A percentile compares a stretch with the other conserved stretches of the same genome.
Conservation (phyloP, 2,113 vertebrate species). For the Phrynocephalus versicolor region DNA sequence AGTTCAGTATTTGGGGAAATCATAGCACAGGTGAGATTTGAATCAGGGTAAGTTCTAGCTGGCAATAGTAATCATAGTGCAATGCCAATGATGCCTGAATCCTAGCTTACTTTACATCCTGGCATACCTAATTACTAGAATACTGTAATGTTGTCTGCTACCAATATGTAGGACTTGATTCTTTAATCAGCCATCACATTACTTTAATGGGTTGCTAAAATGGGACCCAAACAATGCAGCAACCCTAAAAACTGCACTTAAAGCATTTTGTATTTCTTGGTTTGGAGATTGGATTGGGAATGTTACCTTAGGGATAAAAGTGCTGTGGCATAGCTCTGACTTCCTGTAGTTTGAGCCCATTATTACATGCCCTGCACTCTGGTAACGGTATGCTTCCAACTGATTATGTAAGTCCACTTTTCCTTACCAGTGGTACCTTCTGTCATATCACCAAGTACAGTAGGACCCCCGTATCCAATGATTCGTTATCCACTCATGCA, state of each 20-base stretch:
- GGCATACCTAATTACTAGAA: too few species aligned
- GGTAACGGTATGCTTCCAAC: too few species aligned
- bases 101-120: neutral
- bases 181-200: neutral
- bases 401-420: neutral
- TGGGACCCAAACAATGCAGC: neutral
- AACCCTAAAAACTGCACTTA: neutral
- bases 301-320: neutral
- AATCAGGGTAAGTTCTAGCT: neutral
- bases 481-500: too few species aligned
- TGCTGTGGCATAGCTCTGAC: neutral
- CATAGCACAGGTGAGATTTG: neutral
- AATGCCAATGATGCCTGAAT: neutral
- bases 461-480: too few species aligned
- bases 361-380: too few species aligned
- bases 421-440: neutral
- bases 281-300: neutral
- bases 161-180: neutral
- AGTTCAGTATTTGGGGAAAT: neutral
- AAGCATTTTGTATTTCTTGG: neutral
- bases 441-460: neutral
- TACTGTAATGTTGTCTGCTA: neutral
- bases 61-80: neutral
- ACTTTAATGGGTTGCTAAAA: neutral
- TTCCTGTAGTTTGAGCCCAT: neutral